Conservation (phyloP, 2,113 vertebrate genomes). For the Raja brachyura region DNA sequence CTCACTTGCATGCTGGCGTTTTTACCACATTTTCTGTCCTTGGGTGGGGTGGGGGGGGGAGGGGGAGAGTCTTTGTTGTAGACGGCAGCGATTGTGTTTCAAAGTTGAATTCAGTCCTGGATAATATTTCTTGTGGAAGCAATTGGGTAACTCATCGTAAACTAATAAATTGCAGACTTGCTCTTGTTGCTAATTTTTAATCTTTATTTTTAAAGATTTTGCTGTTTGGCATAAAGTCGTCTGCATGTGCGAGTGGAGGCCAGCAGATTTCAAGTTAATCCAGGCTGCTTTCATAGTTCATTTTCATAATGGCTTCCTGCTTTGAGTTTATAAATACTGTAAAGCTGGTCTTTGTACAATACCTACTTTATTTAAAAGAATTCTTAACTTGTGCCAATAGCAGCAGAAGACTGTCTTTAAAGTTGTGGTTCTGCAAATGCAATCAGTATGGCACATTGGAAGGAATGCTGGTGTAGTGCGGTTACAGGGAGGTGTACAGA, state of each 20-base stretch:
- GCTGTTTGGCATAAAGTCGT: neutral
- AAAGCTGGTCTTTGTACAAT: slow-evolving; percentile 2
- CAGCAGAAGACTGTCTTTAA: slow-evolving; percentile 21
- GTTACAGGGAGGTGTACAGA: slow-evolving; percentile 9
- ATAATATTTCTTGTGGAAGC: neutral
- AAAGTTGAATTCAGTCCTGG: neutral
- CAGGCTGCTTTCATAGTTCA: slow-evolving; percentile 30
- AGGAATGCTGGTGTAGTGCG: neutral
- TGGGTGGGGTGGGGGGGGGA: too few relatives aligned
- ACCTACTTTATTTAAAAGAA: slow-evolving; percentile 19
- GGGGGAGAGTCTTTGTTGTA: too few relatives aligned
- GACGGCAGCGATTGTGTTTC: too few relatives aligned
- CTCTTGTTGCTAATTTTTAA: neutral
- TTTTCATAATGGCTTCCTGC: slow-evolving; percentile 7
- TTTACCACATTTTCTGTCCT: too few relatives aligned
- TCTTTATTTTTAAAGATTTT: neutral
- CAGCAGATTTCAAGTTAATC: neutral
- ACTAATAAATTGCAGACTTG: neutral
- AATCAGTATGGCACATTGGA: slow-evolving; percentile 31
- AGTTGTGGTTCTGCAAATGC: neutral
- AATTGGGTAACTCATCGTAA: neutral
- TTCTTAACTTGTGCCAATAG: slow-evolving; percentile 27
- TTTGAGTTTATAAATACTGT: neutral
- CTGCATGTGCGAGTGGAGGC: neutral
- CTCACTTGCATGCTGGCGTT: too few relatives aligned